Evolutionary conservation across 2,888 invertebrate species (phyloP).

Genomic region (Sminthurides aquaticus): DNA sequence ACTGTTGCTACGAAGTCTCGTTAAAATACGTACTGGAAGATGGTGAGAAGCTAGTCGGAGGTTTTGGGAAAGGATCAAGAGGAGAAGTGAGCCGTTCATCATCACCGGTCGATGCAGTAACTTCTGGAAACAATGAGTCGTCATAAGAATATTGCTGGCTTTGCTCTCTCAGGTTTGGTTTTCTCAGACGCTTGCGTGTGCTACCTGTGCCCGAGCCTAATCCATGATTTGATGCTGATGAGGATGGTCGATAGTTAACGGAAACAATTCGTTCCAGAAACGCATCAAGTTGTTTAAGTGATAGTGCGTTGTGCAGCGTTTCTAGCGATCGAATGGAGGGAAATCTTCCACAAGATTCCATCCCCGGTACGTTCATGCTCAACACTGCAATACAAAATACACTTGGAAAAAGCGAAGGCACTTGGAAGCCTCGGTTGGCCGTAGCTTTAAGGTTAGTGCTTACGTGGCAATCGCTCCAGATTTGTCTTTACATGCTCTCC

Average conservation of each 20-base stretch:
- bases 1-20: too few relatives aligned
- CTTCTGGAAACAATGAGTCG: neutral
- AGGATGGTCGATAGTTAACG: slow-evolving; percentile 33
- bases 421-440: too few relatives aligned
- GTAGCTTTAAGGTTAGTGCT: too few relatives aligned
- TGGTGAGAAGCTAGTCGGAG: slow-evolving; percentile 23
- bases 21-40: slow-evolving; percentile 29
- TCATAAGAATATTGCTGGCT: neutral
- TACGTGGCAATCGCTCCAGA: slow-evolving; percentile 21
- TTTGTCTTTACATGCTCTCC: slow-evolving; percentile 17
- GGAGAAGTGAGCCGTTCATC: slow-evolving; percentile 14
- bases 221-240: slow-evolving; percentile 16
- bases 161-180: too few relatives aligned
- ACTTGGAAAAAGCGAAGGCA: too few relatives aligned
- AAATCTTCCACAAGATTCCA: slow-evolving; percentile 60
- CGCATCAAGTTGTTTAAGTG: slow-evolving; percentile 77
- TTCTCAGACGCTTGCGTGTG: too few relatives aligned
- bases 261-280: slow-evolving; percentile 38
- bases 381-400: slow-evolving; percentile 1
- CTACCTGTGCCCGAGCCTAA: neutral
- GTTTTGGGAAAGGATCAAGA: slow-evolving; percentile 10
- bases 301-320: slow-evolving; percentile 93
- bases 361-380: slow-evolving; percentile 11
- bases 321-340: slow-evolving; percentile 94
- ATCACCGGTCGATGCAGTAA: slow-evolving; percentile 3